These are phyloP conservation scores for Lutjanus argentimaculatus DNA, from an alignment of 2,797 vertebrate species.

Conservation along the genomic window DNA sequence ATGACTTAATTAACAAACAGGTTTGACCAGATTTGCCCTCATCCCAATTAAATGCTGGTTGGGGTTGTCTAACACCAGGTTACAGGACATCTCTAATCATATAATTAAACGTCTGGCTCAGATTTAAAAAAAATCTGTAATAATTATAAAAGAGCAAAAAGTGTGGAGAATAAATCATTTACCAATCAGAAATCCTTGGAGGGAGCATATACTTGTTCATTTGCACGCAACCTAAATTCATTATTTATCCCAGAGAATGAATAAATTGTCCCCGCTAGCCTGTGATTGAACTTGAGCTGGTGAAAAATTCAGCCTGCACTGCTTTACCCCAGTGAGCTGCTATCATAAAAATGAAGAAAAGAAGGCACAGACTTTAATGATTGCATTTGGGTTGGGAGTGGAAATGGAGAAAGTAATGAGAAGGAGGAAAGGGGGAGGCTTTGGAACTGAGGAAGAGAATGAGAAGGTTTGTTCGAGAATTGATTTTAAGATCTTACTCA, in stretches of 20 bases:
- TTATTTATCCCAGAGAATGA: slow-evolving; percentile 78
- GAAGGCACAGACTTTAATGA: slow-evolving; percentile 60
- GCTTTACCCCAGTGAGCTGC: slow-evolving; percentile 52
- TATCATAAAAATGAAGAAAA: slow-evolving; percentile 56
- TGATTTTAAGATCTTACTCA: not conserved
- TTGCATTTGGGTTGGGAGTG: slow-evolving; percentile 70
- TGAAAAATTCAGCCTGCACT: slow-evolving; percentile 66
- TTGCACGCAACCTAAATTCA: slow-evolving; percentile 80
- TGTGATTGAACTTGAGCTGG: slow-evolving; percentile 76
- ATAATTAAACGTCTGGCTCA: slow-evolving; percentile 25
- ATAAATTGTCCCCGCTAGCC: slow-evolving; percentile 78
- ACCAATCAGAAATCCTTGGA: slow-evolving; percentile 61
- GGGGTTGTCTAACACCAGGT: slow-evolving; percentile 35
- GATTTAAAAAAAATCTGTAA: slow-evolving; percentile 17
- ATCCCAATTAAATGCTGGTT: slow-evolving; percentile 16
- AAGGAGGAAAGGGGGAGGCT: slow-evolving; percentile 17
- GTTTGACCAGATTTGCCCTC: slow-evolving; percentile 10
- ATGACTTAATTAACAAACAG: slow-evolving; percentile 12
- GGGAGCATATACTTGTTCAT: slow-evolving; percentile 58
- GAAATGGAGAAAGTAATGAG: slow-evolving; percentile 61
- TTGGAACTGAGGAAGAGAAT: not conserved
- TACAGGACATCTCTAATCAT: slow-evolving; percentile 31
- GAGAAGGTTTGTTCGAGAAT: slow-evolving; percentile 33
- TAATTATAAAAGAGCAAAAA: slow-evolving; percentile 64
- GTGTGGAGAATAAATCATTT: slow-evolving; percentile 66